Evolutionary conservation across 35 echinoderm and acorn worm genomes (phyloP).

Genomic region (Ophiothrix spiculata): DNA sequence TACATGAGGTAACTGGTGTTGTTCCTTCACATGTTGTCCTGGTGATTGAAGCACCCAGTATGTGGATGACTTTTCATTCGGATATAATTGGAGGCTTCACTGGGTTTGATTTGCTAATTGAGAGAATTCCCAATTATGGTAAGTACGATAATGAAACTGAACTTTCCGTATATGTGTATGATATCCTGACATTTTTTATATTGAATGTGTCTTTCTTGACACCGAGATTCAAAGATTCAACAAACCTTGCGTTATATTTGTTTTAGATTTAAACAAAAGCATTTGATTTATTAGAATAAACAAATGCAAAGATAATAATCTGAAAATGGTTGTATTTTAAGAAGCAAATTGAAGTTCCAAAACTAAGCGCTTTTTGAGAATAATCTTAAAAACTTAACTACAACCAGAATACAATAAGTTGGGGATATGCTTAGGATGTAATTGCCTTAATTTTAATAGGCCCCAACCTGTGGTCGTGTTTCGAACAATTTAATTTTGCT

Average conservation of each 20-base stretch:
- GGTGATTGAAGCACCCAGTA: neutral
- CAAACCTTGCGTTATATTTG: neutral
- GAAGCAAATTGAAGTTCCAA: too few relatives aligned
- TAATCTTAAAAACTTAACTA: too few relatives aligned
- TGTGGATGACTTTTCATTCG: neutral
- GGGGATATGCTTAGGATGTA: too few relatives aligned
- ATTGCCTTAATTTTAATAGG: too few relatives aligned
- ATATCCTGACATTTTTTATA: neutral
- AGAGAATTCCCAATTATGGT: neutral
- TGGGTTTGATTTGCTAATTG: neutral
- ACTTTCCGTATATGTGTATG: too few relatives aligned
- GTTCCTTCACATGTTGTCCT: neutral
- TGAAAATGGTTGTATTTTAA: neutral
- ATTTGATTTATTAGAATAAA: neutral
- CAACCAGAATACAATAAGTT: too few relatives aligned
- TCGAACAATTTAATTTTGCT: too few relatives aligned
- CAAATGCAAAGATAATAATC: neutral
- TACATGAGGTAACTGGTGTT: neutral
- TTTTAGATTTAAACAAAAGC: neutral
- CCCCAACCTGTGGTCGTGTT: too few relatives aligned
- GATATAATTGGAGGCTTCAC: neutral
- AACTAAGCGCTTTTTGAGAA: too few relatives aligned
- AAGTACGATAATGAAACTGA: too few relatives aligned
- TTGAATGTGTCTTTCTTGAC: neutral
- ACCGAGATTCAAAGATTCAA: neutral